Evolutionary conservation across 2,888 invertebrate species (phyloP).

Genomic region (Agelastica alni): DNA sequence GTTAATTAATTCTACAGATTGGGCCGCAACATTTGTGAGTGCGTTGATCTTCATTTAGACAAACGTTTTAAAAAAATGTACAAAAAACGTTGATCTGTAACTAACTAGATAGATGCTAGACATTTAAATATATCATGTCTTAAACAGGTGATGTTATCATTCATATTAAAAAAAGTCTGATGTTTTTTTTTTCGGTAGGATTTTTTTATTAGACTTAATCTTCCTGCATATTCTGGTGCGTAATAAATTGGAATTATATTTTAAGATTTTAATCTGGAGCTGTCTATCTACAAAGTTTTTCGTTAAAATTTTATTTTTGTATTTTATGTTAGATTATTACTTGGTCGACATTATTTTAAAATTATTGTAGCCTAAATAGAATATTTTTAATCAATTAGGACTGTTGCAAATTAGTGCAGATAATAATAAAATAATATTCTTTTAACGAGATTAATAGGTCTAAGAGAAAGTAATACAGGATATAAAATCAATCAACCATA

Average conservation of each 20-base stretch:
- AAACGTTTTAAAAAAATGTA: conserved; percentile 7
- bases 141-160: conserved; percentile 21
- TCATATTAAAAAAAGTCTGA: conserved; percentile 16
- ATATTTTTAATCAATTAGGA: too few species aligned
- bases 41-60: conserved; percentile 16
- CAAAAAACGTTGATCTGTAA: conserved; percentile 6
- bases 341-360: too few species aligned
- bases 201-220: conserved; percentile 7
- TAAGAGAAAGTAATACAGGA: too few species aligned
- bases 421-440: too few species aligned
- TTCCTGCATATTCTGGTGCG: not conserved
- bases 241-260: conserved; percentile 8
- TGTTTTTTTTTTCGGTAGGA: conserved; percentile 5
- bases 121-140: conserved; percentile 10
- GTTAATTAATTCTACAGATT: conserved; percentile 33
- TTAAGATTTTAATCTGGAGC: conserved; percentile 8
- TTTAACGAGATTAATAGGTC: too few species aligned
- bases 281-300: too few species aligned
- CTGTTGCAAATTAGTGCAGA: too few species aligned
- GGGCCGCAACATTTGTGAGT: conserved; percentile 13
- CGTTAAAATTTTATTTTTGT: too few species aligned
- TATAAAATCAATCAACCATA: too few species aligned
- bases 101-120: conserved; percentile 10
- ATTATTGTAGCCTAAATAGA: too few species aligned
- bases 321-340: too few species aligned